Percentiles rank a stretch among this genome's conserved stretches.
Conservation (phyloP, 2,797 vertebrate genomes). For the Esox masquinongy region DNA sequence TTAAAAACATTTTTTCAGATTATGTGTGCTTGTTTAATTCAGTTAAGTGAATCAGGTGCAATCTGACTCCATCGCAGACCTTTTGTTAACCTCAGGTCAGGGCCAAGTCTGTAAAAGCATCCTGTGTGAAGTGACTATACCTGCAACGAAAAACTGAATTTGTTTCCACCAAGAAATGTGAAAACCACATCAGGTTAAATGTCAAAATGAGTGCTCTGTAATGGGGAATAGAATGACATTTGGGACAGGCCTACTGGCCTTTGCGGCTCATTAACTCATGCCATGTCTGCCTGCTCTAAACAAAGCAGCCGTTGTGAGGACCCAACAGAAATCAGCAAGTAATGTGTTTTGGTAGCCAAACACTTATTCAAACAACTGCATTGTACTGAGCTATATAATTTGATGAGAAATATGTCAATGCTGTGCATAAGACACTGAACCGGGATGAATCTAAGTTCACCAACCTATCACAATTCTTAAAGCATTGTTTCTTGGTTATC, state of each 20-base stretch:
- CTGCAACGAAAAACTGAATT: neutral
- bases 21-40: neutral
- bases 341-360: slow-evolving; percentile 18
- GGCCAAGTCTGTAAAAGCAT: neutral
- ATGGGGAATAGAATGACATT: neutral
- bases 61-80: neutral
- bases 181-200: neutral
- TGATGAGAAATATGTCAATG: neutral
- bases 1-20: slow-evolving; percentile 6
- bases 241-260: neutral
- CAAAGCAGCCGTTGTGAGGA: slow-evolving; percentile 50
- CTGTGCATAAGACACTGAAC: neutral
- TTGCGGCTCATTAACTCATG: slow-evolving; percentile 22
- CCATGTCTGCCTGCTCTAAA: slow-evolving; percentile 15
- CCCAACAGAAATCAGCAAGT: slow-evolving; percentile 35
- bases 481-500: neutral
- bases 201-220: no score
- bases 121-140: neutral
- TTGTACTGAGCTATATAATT: neutral
- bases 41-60: slow-evolving; percentile 6
- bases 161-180: neutral
- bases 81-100: neutral
- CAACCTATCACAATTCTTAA: neutral
- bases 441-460: slow-evolving; percentile 32
- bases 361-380: slow-evolving; percentile 30